A percentile compares a stretch with the other conserved stretches of the same genome.
phyloP scores from a whole-genome alignment of 2,888 invertebrate genomes.

The Cephus pygmeus region DNA sequence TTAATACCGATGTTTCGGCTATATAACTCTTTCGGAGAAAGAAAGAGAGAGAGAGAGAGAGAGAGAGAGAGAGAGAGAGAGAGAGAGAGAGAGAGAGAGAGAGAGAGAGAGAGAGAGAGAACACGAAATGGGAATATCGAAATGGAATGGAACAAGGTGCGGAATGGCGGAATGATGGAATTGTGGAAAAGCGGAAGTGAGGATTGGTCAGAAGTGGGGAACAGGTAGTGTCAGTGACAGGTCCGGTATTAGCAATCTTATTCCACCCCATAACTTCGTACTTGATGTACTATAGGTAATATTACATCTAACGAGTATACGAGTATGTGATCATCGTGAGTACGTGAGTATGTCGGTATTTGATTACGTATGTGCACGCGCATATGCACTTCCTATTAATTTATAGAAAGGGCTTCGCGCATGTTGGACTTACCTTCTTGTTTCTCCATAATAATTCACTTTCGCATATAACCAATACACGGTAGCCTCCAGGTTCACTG shows the following conservation, averaged over 20 bases:
- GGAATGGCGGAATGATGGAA: neutral
- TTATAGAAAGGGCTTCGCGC: neutral
- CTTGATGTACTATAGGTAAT: neutral
- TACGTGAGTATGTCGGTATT: neutral
- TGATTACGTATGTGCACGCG: neutral
- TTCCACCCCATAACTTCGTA: constrained; percentile 15
- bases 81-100: constrained; percentile 2
- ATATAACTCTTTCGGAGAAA: neutral
- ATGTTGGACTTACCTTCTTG: neutral
- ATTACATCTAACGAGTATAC: neutral
- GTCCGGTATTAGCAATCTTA: constrained; percentile 51
- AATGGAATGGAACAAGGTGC: neutral
- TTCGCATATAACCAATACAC: neutral
- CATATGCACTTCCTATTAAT: neutral
- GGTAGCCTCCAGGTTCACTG: neutral
- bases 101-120: neutral
- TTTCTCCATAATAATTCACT: neutral
- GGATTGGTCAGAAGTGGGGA: neutral
- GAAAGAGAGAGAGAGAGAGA: neutral
- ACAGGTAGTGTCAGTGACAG: constrained; percentile 40
- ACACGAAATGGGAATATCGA: neutral
- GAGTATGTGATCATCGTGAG: neutral
- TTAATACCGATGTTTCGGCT: neutral
- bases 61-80: neutral
- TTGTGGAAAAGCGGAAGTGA: neutral